Evolutionary conservation across 2,888 invertebrate species (phyloP).

Genomic region (Slavum lentiscoides): DNA sequence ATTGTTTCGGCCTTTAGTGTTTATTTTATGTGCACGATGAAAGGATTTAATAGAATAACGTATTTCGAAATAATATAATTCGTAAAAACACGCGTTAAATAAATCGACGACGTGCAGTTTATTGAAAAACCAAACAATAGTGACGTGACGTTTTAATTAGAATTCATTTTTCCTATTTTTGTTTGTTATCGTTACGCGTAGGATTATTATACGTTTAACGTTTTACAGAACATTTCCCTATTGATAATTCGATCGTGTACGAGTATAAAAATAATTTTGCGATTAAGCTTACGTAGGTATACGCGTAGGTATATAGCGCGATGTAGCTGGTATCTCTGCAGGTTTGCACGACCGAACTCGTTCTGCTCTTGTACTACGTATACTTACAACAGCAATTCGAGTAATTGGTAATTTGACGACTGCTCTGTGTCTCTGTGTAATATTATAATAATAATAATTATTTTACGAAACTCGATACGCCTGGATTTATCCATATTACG

Average conservation of each 20-base stretch:
- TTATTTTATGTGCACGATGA: background rate
- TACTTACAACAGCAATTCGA: background rate
- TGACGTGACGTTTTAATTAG: slow-evolving; percentile 9
- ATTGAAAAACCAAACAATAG: slow-evolving; percentile 30
- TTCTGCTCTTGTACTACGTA: background rate
- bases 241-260: too few species aligned
- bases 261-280: too few species aligned
- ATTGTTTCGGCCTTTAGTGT: slow-evolving; percentile 1
- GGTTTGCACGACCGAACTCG: too few species aligned
- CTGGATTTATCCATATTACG: background rate
- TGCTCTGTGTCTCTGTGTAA: too few species aligned
- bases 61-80: background rate
- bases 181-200: background rate
- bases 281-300: too few species aligned
- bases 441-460: background rate
- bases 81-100: background rate
- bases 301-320: too few species aligned
- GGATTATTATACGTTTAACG: background rate
- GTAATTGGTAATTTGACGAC: background rate
- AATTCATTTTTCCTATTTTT: background rate
- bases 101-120: slow-evolving; percentile 25
- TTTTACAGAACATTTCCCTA: too few species aligned
- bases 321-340: too few species aligned
- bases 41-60: slow-evolving; percentile 32
- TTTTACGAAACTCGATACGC: background rate